phyloP scores from a whole-genome alignment of 2,888 invertebrate genomes.

The Steinernema carpocapsae region DNA sequence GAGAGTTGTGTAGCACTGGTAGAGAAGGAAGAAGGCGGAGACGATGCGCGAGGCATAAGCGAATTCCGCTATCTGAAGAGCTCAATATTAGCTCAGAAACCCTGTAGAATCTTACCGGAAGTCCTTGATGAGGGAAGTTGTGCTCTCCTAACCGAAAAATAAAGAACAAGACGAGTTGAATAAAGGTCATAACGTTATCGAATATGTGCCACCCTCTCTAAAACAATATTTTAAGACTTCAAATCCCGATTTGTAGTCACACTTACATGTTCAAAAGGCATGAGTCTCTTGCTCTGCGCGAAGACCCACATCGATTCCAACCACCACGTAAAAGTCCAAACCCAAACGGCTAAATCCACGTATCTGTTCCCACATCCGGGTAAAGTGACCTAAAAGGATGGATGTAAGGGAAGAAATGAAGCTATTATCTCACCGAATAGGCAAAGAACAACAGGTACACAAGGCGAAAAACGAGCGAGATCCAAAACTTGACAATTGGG shows the following conservation, averaged over 20 bases:
- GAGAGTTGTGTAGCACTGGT: conserved; percentile 72
- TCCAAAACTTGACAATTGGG: conserved; percentile 71
- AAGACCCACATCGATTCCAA: conserved; percentile 46
- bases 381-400: conserved; percentile 41
- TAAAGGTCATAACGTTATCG: conserved; percentile 49
- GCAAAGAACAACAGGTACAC: conserved; percentile 59
- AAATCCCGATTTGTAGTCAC: too few relatives aligned
- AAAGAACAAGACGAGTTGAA: neutral
- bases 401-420: too few relatives aligned
- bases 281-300: conserved; percentile 14
- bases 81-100: neutral
- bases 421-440: conserved; percentile 54
- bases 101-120: neutral
- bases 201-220: conserved; percentile 37
- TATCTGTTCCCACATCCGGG: conserved; percentile 70
- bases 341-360: conserved; percentile 69
- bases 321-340: conserved; percentile 67
- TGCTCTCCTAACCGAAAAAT: neutral
- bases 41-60: conserved; percentile 54
- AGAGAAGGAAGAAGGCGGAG: conserved; percentile 69
- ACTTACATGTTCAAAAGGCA: neutral
- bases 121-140: neutral
- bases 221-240: neutral
- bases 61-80: conserved; percentile 27
- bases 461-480: conserved; percentile 68